These are phyloP conservation scores for Ormyrus thymus DNA, from an alignment of 2,888 invertebrate species.

Conservation along the genomic window DNA sequence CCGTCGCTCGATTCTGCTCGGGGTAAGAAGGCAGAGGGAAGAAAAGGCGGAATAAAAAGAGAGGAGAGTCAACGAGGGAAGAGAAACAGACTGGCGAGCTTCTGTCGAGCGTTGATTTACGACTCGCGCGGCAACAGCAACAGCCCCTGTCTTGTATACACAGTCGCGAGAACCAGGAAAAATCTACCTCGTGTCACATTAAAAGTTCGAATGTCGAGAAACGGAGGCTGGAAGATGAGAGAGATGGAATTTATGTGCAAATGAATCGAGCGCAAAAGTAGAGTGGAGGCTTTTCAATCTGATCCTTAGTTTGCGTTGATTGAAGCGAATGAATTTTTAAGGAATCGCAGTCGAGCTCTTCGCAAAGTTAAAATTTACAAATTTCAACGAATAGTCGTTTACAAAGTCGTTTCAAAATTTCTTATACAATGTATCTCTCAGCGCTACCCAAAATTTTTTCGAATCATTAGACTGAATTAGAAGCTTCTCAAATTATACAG, in stretches of 20 bases:
- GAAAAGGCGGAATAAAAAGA: neutral
- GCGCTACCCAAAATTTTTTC: no score
- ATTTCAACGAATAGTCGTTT: no score
- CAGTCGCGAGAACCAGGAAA: slow-evolving; percentile 21
- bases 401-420: no score
- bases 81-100: slow-evolving; percentile 28
- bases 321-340: no score
- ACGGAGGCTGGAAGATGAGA: slow-evolving; percentile 12
- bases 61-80: neutral
- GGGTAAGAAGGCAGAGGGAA: slow-evolving; percentile 10
- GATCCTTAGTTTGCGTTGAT: no score
- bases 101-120: slow-evolving; percentile 54
- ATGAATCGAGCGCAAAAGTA: slow-evolving; percentile 5
- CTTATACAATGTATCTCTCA: no score
- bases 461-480: no score
- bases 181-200: slow-evolving; percentile 61
- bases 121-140: slow-evolving; percentile 22
- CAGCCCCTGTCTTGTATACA: neutral
- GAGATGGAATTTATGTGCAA: slow-evolving; percentile 35
- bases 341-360: neutral
- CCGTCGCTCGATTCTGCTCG: slow-evolving; percentile 33
- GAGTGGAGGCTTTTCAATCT: neutral
- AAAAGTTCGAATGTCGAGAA: slow-evolving; percentile 61
- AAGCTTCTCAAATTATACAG: no score
- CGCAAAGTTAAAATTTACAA: no score